Base-by-base conservation (phyloP, 2,113 vertebrate genomes). In the Ptyas mucosa region DNA sequence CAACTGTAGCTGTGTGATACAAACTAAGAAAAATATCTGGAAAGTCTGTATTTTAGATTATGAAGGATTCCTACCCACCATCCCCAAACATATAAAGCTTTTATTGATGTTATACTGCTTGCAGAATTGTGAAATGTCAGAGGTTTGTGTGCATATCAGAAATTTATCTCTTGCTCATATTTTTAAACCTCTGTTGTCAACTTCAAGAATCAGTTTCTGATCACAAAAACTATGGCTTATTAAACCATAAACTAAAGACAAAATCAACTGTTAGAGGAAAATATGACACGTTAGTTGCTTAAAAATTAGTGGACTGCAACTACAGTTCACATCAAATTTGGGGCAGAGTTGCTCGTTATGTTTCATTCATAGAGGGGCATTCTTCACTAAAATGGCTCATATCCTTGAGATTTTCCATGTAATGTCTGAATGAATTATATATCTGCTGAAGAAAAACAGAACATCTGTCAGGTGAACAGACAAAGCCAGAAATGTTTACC, bases 1-100 rank as follows among this genome's bases (percentile, higher is more conserved):
- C 93, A 94, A 93, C 95, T 93, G 93, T 94, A 94, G 94, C 94
- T 85, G 88, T 53, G 57, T 55, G 93, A 93, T 94, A 94, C 49
- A 88, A 92, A 96, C 91, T 94, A 92, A 95, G 95, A 94, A 54
- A 49, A 89, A 64, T 85, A 87, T 49, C 51, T 69, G 26, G 3
- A 88, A 64, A 51, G 34, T 52, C 29, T 87, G 49, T 69, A 81
- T 39, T 69, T 49, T 0, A 54, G 85, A 53, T 39, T 18, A 23
- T 49, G 20, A 93, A n/a, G 54, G 90, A 39, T 0, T 89, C 24
- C 91, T 14, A 87, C 51, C 0, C 0, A 0, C 92, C 23, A 88
- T 34, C 0, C 0, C 0, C n/a, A 5, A 51, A 91, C n/a, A n/a
- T 23, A 34, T 61, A 46, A 91, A 0, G 10, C 12, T 64, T 57